phyloP scores from a whole-genome alignment of 64 coral and sea anemone genomes.

The Trachythela sp. region DNA sequence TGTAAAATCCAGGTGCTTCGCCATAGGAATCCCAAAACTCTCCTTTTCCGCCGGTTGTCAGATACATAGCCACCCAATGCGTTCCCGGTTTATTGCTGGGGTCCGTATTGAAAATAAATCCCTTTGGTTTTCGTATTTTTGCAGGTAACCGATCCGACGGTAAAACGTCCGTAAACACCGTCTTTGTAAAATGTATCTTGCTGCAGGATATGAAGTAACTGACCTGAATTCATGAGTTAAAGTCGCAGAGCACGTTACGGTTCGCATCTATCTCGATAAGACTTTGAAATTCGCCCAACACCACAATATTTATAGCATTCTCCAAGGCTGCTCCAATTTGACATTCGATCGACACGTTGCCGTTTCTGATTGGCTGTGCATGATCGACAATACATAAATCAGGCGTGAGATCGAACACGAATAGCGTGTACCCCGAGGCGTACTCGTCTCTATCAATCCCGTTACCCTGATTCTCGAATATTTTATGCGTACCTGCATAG shows the following conservation, averaged over 20 bases:
- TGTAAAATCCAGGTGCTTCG: background rate
- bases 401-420: constrained; percentile 36
- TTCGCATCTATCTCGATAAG: constrained; percentile 14
- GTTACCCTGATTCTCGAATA: background rate
- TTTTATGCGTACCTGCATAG: background rate
- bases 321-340: background rate
- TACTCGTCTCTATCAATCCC: constrained; percentile 1
- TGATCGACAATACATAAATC: constrained; percentile 5
- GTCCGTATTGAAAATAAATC: background rate
- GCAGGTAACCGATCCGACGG: background rate
- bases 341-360: background rate
- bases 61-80: background rate
- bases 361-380: background rate
- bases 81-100: background rate
- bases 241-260: constrained; percentile 18
- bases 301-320: constrained; percentile 10
- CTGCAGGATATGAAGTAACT: no score
- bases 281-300: constrained; percentile 11
- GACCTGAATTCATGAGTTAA: no score
- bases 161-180: background rate
- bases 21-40: background rate
- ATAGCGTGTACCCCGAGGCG: background rate
- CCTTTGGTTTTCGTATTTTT: background rate
- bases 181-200: background rate
- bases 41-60: background rate